A percentile compares a stretch with the other conserved stretches of the same genome.
Conservation (phyloP, 2,888 invertebrate genomes). For the Endotricha flammealis region DNA sequence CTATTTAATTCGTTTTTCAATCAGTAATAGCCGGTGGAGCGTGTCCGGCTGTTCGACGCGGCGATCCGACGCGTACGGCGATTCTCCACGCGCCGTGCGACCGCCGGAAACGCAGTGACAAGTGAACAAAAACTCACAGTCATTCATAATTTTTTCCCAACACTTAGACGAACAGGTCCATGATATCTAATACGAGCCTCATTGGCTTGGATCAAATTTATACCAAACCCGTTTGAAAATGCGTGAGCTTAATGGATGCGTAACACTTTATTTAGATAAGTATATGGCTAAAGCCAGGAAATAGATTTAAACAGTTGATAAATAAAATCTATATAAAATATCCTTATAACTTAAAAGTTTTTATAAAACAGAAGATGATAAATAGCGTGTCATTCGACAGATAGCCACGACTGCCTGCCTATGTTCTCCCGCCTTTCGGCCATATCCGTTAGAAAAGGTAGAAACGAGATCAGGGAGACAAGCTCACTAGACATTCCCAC, state of each 20-base stretch:
- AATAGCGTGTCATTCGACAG: neutral
- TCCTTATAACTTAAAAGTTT: too few species aligned
- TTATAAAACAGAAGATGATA: too few species aligned
- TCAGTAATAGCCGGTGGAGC: slow-evolving; percentile 52
- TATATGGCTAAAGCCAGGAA: slow-evolving; percentile 3
- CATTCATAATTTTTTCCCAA: slow-evolving; percentile 66
- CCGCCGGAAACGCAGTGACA: slow-evolving; percentile 72
- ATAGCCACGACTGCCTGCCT: neutral
- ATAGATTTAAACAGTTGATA: neutral
- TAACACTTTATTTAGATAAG: too few species aligned
- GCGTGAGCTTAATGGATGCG: slow-evolving; percentile 6
- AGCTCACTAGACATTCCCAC: too few species aligned
- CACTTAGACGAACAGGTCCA: slow-evolving; percentile 51
- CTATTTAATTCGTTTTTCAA: slow-evolving; percentile 42
- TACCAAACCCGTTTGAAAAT: neutral
- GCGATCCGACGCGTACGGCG: slow-evolving; percentile 68
- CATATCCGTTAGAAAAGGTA: too few species aligned
- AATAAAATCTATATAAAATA: too few species aligned
- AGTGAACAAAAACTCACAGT: slow-evolving; percentile 71
- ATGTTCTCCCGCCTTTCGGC: too few species aligned
- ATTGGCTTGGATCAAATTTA: slow-evolving; percentile 10
- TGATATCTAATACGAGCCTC: slow-evolving; percentile 19
- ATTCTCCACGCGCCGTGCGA: slow-evolving; percentile 66
- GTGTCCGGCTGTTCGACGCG: slow-evolving; percentile 35
- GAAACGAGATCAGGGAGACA: too few species aligned